These are phyloP conservation scores for Ictalurus furcatus DNA, from an alignment of 2,113 vertebrate genomes.

Conservation along the genomic window DNA sequence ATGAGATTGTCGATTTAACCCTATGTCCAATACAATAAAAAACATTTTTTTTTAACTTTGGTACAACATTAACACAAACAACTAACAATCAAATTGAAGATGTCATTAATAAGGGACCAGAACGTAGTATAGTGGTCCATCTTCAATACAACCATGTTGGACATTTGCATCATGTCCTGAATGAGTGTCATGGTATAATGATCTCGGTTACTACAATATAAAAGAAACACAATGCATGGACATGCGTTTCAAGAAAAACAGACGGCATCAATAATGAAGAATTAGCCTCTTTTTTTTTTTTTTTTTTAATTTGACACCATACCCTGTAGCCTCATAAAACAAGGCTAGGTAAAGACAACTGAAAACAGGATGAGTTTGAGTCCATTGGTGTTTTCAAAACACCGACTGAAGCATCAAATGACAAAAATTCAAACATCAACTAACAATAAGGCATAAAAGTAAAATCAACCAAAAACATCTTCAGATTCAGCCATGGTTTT, in stretches of 20 bases:
- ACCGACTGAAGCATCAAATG: neutral
- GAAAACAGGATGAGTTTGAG: neutral
- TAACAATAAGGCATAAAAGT: constrained; percentile 25
- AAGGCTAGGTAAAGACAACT: constrained; percentile 41
- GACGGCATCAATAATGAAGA: constrained; percentile 18
- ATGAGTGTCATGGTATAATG: constrained; percentile 13
- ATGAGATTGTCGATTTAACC: constrained; percentile 19
- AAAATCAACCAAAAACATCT: constrained; percentile 14
- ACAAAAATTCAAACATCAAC: neutral
- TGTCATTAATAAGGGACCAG: neutral
- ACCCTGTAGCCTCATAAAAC: constrained; percentile 48
- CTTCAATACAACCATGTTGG: neutral
- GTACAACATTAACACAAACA: constrained; percentile 29
- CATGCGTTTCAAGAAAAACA: neutral
- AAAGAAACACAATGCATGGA: constrained; percentile 6
- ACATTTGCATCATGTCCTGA: neutral
- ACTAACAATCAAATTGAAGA: neutral
- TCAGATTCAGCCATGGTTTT: neutral
- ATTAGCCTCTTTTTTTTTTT: neutral
- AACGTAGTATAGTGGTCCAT: constrained; percentile 20
- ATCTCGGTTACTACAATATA: neutral
- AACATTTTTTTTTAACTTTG: neutral
- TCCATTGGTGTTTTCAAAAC: neutral
- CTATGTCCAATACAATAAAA: neutral
- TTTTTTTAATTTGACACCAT: neutral